A percentile compares a stretch with the other conserved stretches of the same genome.
Evolutionary conservation across 2,797 vertebrate genomes (phyloP).

Genomic region (Lacerta viridis): DNA sequence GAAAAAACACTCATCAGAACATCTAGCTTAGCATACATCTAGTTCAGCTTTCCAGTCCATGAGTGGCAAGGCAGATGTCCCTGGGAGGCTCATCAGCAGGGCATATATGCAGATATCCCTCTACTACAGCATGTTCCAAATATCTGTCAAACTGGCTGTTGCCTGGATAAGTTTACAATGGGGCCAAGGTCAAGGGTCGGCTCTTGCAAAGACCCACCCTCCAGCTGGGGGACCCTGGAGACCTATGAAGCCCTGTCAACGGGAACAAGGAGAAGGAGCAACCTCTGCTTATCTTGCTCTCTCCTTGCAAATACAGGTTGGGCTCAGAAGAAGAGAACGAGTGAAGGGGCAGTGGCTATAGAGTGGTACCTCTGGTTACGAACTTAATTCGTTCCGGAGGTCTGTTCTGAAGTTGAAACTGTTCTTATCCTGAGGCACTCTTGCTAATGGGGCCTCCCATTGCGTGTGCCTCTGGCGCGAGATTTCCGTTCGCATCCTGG

Average conservation of each 20-base stretch:
- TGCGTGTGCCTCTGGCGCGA: too few species aligned
- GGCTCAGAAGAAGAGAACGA: not conserved
- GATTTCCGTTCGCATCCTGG: too few species aligned
- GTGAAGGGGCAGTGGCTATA: not conserved
- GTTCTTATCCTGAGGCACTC: too few species aligned
- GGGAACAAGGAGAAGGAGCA: not conserved
- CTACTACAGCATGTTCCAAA: not conserved
- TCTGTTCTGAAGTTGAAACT: too few species aligned
- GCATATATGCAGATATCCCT: not conserved
- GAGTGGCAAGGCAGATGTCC: not conserved
- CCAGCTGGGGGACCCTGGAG: not conserved
- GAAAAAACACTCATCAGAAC: slow-evolving; percentile 48
- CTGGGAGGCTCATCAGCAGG: not conserved
- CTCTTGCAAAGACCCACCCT: not conserved
- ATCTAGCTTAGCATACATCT: not conserved
- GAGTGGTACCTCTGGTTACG: too few species aligned
- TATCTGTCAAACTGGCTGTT: not conserved
- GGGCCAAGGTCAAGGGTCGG: not conserved
- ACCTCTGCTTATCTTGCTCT: not conserved
- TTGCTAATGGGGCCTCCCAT: too few species aligned
- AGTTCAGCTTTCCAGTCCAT: not conserved
- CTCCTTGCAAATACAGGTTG: not conserved
- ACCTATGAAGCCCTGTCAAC: not conserved
- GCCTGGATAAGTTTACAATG: not conserved
- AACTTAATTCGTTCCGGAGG: too few species aligned